Percentiles rank a stretch among this genome's conserved stretches.
These are phyloP conservation scores for Ataeniobius toweri DNA, from an alignment of 2,797 vertebrate genomes.

Conservation along the genomic window DNA sequence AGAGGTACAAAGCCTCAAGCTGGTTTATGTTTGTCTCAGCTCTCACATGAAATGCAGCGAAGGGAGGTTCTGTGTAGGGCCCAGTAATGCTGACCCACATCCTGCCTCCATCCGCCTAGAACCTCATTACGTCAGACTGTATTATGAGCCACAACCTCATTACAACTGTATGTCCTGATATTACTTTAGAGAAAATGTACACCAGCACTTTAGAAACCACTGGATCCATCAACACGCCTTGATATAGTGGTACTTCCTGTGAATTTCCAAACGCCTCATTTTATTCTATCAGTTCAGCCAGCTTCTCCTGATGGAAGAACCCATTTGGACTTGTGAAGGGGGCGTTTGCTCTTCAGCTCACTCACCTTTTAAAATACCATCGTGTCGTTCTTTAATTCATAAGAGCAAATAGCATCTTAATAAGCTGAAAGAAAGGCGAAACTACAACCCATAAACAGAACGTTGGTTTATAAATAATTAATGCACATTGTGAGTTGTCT, in stretches of 20 bases:
- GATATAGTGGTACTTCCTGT: constrained; percentile 42
- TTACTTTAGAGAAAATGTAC: neutral
- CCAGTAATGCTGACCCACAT: constrained; percentile 72
- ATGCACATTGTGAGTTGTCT: neutral
- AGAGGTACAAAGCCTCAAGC: constrained; percentile 15
- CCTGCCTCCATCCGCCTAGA: constrained; percentile 22
- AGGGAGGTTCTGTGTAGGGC: constrained; percentile 54
- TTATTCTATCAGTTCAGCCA: constrained; percentile 61
- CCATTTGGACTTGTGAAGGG: constrained; percentile 36
- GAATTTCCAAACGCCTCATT: constrained; percentile 56
- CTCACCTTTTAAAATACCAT: neutral
- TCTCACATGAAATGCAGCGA: constrained; percentile 41
- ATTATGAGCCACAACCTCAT: constrained; percentile 42
- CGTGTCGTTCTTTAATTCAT: neutral
- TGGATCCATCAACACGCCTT: neutral
- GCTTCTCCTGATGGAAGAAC: constrained; percentile 42
- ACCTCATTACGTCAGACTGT: constrained; percentile 70
- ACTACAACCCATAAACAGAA: neutral
- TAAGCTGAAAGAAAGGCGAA: neutral
- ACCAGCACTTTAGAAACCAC: constrained; percentile 13
- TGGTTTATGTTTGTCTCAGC: constrained; percentile 40
- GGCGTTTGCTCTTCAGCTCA: rapidly evolving
- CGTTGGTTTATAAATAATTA: neutral
- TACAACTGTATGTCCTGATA: neutral
- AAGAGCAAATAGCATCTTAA: neutral